Evolutionary conservation across 2,888 invertebrate species (phyloP).

Genomic region (Agonum fuliginosum): DNA sequence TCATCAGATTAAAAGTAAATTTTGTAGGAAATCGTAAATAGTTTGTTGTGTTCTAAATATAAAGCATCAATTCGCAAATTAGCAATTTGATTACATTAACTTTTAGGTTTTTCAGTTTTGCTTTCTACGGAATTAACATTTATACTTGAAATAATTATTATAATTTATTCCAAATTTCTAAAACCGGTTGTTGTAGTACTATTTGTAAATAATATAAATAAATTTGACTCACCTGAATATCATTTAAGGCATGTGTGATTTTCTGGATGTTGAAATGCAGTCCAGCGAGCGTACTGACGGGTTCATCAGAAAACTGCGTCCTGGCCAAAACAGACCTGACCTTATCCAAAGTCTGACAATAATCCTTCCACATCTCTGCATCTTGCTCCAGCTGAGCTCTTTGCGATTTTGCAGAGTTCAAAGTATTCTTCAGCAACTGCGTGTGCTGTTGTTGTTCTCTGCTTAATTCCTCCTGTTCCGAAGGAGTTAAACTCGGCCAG

Average conservation of each 20-base stretch:
- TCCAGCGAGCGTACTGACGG: slow-evolving; percentile 85
- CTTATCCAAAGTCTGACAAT: slow-evolving; percentile 85
- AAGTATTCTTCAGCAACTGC: slow-evolving; percentile 86
- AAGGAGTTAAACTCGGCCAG: slow-evolving; percentile 87
- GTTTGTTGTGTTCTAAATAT: background rate
- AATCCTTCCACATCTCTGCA: slow-evolving; percentile 90
- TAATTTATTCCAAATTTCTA: slow-evolving; percentile 1
- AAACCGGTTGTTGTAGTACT: background rate
- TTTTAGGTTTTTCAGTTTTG: background rate
- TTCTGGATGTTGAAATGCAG: slow-evolving; percentile 90
- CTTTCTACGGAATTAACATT: background rate
- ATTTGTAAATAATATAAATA: slow-evolving; percentile 51
- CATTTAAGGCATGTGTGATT: slow-evolving; percentile 84
- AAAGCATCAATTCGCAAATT: too few relatives aligned
- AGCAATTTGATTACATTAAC: background rate
- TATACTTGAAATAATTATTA: background rate
- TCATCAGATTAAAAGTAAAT: too few relatives aligned
- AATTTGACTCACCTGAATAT: slow-evolving; percentile 80
- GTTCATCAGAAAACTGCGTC: slow-evolving; percentile 86
- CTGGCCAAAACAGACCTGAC: slow-evolving; percentile 85
- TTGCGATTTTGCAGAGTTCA: slow-evolving; percentile 88
- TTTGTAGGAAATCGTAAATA: background rate
- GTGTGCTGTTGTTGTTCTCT: slow-evolving; percentile 88
- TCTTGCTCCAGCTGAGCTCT: slow-evolving; percentile 88
- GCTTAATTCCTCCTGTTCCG: slow-evolving; percentile 89